Evolutionary conservation across 1,140 invertebrate species (phyloP).

Genomic region (Cheumatopsyche charites): DNA sequence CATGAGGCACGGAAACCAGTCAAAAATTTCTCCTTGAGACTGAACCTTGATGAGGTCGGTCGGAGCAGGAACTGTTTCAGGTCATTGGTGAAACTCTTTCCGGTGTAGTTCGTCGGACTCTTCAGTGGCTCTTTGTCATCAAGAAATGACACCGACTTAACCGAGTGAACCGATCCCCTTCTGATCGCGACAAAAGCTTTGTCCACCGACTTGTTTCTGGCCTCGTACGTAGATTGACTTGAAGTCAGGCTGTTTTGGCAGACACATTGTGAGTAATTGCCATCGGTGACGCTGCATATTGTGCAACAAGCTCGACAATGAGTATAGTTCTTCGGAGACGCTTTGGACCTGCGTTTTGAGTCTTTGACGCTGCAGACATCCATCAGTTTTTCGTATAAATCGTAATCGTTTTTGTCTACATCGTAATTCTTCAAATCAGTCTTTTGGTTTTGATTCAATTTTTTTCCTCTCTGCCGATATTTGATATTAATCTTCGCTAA

Average conservation of each 20-base stretch:
- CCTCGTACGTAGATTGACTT: not conserved
- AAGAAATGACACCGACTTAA: slow-evolving; percentile 59
- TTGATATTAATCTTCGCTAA: slow-evolving; percentile 51
- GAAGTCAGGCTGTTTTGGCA: not conserved
- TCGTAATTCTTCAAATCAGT: slow-evolving; percentile 14
- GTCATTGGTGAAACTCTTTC: slow-evolving; percentile 60
- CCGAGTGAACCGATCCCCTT: slow-evolving; percentile 58
- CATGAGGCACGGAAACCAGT: slow-evolving; percentile 50
- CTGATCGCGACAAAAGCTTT: slow-evolving; percentile 34
- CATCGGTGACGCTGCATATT: slow-evolving; percentile 19
- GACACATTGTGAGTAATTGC: slow-evolving; percentile 14
- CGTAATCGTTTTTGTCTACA: slow-evolving; percentile 26
- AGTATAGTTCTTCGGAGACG: slow-evolving; percentile 13
- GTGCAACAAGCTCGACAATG: slow-evolving; percentile 56
- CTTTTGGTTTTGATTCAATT: slow-evolving; percentile 5
- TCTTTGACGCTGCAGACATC: slow-evolving; percentile 21
- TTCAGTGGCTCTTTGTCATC: slow-evolving; percentile 55
- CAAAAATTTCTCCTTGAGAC: slow-evolving; percentile 59
- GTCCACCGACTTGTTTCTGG: not conserved
- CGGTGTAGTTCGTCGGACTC: slow-evolving; percentile 58
- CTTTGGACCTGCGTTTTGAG: slow-evolving; percentile 21
- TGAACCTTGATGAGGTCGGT: slow-evolving; percentile 56
- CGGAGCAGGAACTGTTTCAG: slow-evolving; percentile 59
- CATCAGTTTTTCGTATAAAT: slow-evolving; percentile 42
- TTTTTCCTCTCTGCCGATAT: slow-evolving; percentile 38